Evolutionary conservation across 2,113 vertebrate species (phyloP).

Genomic region (Taxidea taxus): DNA sequence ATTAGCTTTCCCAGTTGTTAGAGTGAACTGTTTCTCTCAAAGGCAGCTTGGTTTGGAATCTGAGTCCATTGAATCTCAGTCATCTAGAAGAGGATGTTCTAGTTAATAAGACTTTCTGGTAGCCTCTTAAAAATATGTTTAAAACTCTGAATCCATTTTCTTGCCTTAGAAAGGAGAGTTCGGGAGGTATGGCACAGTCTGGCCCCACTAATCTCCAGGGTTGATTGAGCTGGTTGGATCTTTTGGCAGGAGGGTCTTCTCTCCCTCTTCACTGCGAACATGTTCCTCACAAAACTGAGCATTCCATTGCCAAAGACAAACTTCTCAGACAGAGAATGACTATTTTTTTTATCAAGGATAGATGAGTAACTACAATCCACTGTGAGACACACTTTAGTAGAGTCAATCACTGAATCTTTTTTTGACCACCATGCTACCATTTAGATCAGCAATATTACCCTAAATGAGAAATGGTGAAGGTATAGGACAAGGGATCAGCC

Average conservation of each 20-base stretch:
- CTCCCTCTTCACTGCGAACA: not conserved
- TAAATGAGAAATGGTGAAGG: constrained; percentile 18
- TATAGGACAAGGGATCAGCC: not conserved
- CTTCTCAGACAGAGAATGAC: not conserved
- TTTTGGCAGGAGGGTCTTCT: not conserved
- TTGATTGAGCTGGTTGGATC: not conserved
- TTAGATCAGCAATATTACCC: not conserved
- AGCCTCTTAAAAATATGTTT: not conserved
- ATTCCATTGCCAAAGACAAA: not conserved
- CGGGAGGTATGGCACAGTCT: not conserved
- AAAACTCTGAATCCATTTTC: not conserved
- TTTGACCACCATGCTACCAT: not conserved
- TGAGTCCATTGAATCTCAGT: not conserved
- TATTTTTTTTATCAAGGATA: not conserved
- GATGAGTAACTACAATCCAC: not conserved
- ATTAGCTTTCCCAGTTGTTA: not conserved
- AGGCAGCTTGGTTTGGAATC: not conserved
- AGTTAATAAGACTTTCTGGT: not conserved
- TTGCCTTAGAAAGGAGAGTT: constrained; percentile 29
- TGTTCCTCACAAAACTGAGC: not conserved
- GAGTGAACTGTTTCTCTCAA: constrained; percentile 22
- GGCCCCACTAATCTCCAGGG: not conserved
- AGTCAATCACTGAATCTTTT: constrained; percentile 19
- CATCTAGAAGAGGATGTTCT: not conserved
- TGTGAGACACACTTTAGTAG: not conserved